phyloP scores from a whole-genome alignment of 1,140 invertebrate species.

The Drosophila pseudoobscura region DNA sequence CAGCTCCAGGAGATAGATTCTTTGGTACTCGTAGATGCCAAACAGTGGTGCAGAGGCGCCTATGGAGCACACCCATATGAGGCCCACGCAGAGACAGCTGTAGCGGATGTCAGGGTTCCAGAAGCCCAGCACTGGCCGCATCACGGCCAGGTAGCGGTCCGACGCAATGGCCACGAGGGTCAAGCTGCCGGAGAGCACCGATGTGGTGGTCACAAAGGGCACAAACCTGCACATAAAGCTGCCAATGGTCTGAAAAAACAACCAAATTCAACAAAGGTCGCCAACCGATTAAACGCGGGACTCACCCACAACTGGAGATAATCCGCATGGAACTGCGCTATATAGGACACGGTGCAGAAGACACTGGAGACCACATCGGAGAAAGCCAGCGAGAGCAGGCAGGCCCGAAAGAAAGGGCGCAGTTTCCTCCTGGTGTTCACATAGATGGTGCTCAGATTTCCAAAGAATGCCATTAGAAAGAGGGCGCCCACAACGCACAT shows the following conservation, averaged over 20 bases:
- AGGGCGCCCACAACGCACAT: conserved; percentile 32
- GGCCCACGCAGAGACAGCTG: conserved; percentile 59
- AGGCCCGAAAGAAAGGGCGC: conserved; percentile 76
- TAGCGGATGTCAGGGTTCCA: conserved; percentile 82
- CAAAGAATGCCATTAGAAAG: conserved; percentile 50
- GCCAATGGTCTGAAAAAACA: conserved; percentile 78
- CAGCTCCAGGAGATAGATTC: conserved; percentile 39
- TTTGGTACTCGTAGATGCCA: conserved; percentile 48
- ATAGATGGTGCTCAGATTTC: conserved; percentile 63
- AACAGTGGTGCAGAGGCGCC: conserved; percentile 66
- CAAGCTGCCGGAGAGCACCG: conserved; percentile 84
- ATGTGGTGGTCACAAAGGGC: conserved; percentile 84
- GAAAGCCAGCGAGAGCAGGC: conserved; percentile 83
- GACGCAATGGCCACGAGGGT: conserved; percentile 85
- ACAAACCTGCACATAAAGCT: conserved; percentile 83
- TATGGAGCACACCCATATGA: conserved; percentile 79
- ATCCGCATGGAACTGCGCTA: conserved; percentile 55
- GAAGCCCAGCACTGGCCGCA: conserved; percentile 71
- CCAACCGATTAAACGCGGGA: background rate
- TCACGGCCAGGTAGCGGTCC: conserved; percentile 84
- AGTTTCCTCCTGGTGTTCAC: conserved; percentile 70
- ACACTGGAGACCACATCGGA: conserved; percentile 83
- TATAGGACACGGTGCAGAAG: conserved; percentile 56
- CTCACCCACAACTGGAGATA: conserved; percentile 77
- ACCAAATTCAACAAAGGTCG: background rate